Base-by-base conservation (phyloP, 2,113 vertebrate genomes). In the Colaptes auratus region DNA sequence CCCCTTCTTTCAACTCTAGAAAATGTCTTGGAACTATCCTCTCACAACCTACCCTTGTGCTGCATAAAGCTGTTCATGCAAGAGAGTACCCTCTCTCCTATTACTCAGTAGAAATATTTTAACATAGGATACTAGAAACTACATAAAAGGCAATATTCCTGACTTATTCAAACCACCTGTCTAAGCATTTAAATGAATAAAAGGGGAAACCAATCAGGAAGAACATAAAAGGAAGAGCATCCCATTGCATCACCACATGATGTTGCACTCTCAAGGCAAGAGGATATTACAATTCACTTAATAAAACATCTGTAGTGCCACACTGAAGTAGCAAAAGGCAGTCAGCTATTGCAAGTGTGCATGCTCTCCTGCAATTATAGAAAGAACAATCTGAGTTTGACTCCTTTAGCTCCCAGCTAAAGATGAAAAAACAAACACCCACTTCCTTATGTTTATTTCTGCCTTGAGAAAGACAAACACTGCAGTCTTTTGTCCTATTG, bases 161-260 rank as follows among this genome's bases (percentile, higher is more conserved):
- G 65, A 79, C 87, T 96, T 93, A 96, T 91, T 95, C 75, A 95
- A 96, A 86, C 90, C 75, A 71, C 81, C 72, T 93, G 60, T 94
- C 63, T 86, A 79, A 94, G 93, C 66, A 82, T 72, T 95, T 91
- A 93, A 84, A 92, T 50, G 52, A 86, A 84, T 84, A 86, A 96
- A 92, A 65, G 39, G 7, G 18, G 15, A 44, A 75, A 78, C 76
- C 16, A 74, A 88, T 75, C 63, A 87, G 39, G 89, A 81, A 44
- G 65, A 82, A 69, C 64, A 95, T 89, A 94, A 96, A 96, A 82
- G 42, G 52, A 63, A 50, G 67, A 88, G 77, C 78, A 91, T 93
- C 86, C 88, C 70, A 89, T 96, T 95, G 91, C 93, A 96, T 93
- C 95, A 96, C 76, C 95, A 88, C 87, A 87, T 83, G 88, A 94